phyloP scores from a whole-genome alignment of 2,888 invertebrate species.

The Apantesis nais region DNA sequence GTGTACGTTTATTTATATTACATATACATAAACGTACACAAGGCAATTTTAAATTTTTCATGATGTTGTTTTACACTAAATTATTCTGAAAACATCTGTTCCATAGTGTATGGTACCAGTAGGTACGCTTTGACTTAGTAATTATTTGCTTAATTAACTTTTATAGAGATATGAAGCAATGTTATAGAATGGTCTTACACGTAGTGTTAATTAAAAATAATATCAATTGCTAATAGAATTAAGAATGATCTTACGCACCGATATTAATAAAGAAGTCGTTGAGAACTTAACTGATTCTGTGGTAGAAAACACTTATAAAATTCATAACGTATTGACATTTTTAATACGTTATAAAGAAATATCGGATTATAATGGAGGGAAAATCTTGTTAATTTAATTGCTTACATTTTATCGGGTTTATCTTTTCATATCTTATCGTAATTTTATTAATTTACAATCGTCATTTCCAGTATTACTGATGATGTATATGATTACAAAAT shows the following conservation, averaged over 20 bases:
- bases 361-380: background rate
- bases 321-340: background rate
- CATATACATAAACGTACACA: too few relatives aligned
- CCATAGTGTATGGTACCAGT: too few relatives aligned
- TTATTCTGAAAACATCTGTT: too few relatives aligned
- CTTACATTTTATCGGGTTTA: background rate
- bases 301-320: background rate
- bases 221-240: background rate
- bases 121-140: too few relatives aligned
- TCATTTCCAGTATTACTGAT: background rate
- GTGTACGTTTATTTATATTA: slow-evolving; percentile 12
- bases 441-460: background rate
- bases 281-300: background rate
- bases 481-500: background rate
- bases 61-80: too few relatives aligned
- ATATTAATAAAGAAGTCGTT: background rate
- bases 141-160: background rate
- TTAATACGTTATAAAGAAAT: background rate
- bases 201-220: background rate
- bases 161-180: background rate
- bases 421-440: background rate
- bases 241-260: background rate
- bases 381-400: slow-evolving; percentile 1
- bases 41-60: background rate
- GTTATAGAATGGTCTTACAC: background rate